Evolutionary conservation across 2,113 vertebrate genomes (phyloP), one percentile per base, ranked within the genome.

Genomic region (Halichoeres trimaculatus): DNA sequence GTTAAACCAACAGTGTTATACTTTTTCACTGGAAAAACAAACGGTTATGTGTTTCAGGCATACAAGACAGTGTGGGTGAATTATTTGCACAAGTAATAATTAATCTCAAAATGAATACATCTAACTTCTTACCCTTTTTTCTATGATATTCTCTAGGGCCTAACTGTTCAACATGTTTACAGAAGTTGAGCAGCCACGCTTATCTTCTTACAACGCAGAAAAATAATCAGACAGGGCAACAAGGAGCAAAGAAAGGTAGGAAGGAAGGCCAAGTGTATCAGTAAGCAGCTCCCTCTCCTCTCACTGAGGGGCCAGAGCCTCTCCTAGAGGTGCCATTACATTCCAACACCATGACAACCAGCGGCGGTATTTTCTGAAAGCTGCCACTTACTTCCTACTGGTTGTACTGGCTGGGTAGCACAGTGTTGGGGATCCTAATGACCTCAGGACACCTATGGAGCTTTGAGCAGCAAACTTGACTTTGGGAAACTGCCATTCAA

Each of bases 331-430:
- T 80, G 78, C 78, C 83, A 71, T 83, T 80, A 80, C 89, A 90
- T 91, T 90, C 82, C 80, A 82, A 56, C 78, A 47, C 78, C 86
- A 88, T 88, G 86, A 88, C 85, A 90, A 89, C 82, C 6, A 50
- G 52, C 20, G 5, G 24, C 13, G 19, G 79, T 65, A 59, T 83
- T 81, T 83, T 78, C 68, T 52, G 51, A 74, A 77, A 74, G 72
- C 69, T 76, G 81, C 67, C 83, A 78, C 64, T 81, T 61, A 80
- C 35, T 70, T 78, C 60, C 57, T 53, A 66, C 30, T 72, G 64
- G 54, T 48, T 54, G 22, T 14, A 74, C 24, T 22, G 59, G 20
- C 35, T 54, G 23, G 10, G 10, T 30, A n/a, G 24, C 23, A 45
- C 7, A 23, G 34, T 58, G 51, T 19, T 13, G 8, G 4, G 17